phyloP scores from a whole-genome alignment of 2,797 vertebrate genomes.

The Rhinophrynus dorsalis region DNA sequence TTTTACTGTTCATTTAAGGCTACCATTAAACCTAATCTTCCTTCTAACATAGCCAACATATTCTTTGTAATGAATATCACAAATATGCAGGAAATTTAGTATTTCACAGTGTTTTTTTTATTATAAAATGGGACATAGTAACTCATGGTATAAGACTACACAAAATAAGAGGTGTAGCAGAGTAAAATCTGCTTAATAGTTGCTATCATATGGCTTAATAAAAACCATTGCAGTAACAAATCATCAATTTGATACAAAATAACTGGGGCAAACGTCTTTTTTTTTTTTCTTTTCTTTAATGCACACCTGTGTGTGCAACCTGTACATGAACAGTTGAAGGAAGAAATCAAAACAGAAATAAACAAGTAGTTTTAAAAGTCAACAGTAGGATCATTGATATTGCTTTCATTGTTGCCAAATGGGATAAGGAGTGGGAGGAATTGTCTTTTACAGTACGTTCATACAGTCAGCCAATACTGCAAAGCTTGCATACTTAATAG shows the following conservation, averaged over 20 bases:
- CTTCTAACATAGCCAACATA: too few relatives aligned
- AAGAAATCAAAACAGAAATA: slow-evolving; percentile 68
- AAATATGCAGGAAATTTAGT: neutral
- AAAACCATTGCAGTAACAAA: slow-evolving; percentile 38
- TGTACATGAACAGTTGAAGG: slow-evolving; percentile 64
- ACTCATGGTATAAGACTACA: slow-evolving; percentile 22
- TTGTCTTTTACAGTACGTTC: slow-evolving; percentile 71
- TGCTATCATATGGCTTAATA: slow-evolving; percentile 19
- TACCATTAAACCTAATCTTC: too few relatives aligned
- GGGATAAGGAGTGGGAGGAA: slow-evolving; percentile 56
- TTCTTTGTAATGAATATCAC: too few relatives aligned
- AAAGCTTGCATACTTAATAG: slow-evolving; percentile 75
- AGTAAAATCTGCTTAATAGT: neutral
- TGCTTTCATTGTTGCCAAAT: slow-evolving; percentile 76
- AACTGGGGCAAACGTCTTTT: slow-evolving; percentile 75
- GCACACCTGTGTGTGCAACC: slow-evolving; percentile 71
- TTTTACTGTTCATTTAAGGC: too few relatives aligned
- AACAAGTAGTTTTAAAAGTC: slow-evolving; percentile 68
- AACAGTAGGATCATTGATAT: slow-evolving; percentile 73
- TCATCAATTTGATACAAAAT: slow-evolving; percentile 75
- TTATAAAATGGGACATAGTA: slow-evolving; percentile 40
- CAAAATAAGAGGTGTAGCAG: slow-evolving; percentile 28
- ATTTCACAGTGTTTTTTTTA: slow-evolving; percentile 42
- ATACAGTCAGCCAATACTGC: slow-evolving; percentile 64
- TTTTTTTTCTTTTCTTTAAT: too few relatives aligned